phyloP scores from a whole-genome alignment of 2,113 vertebrate genomes.

The Perca flavescens region DNA sequence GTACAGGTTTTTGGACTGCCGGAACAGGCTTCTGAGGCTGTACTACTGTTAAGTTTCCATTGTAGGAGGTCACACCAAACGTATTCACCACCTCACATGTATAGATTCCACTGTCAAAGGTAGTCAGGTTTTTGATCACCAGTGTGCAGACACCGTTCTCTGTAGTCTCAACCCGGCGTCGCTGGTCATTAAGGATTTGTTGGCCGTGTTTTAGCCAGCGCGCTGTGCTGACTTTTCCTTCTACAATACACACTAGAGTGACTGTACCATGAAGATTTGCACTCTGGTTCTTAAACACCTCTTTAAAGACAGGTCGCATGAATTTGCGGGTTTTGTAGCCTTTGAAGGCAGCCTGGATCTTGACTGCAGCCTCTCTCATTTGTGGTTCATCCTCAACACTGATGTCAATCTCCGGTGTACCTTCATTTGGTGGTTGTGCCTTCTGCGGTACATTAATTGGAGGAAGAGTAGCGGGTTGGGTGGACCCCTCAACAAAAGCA shows the following conservation, averaged over 20 bases:
- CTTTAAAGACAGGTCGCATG: slow-evolving; percentile 88
- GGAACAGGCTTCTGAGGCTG: slow-evolving; percentile 42
- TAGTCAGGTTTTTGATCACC: slow-evolving; percentile 86
- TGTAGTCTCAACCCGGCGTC: slow-evolving; percentile 84
- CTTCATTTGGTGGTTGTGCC: slow-evolving; percentile 30
- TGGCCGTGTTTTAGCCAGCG: slow-evolving; percentile 90
- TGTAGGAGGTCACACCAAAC: slow-evolving; percentile 89
- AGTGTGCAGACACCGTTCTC: slow-evolving; percentile 88
- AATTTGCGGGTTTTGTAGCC: slow-evolving; percentile 92
- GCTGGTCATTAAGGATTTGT: slow-evolving; percentile 83
- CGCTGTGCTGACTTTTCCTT: slow-evolving; percentile 85
- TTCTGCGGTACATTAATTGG: slow-evolving; percentile 68
- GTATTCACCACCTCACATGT: slow-evolving; percentile 91
- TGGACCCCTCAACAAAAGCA: slow-evolving; percentile 47
- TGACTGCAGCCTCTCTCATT: slow-evolving; percentile 88
- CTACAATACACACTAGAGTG: slow-evolving; percentile 86
- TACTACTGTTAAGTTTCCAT: slow-evolving; percentile 86
- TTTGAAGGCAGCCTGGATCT: slow-evolving; percentile 96
- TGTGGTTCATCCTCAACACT: slow-evolving; percentile 81
- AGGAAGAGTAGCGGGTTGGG: slow-evolving; percentile 26
- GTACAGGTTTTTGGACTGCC: slow-evolving; percentile 46
- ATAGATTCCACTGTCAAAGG: slow-evolving; percentile 87
- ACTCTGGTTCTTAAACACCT: slow-evolving; percentile 89
- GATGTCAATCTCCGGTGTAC: slow-evolving; percentile 64
- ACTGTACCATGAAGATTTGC: slow-evolving; percentile 84